A percentile compares a stretch with the other conserved stretches of the same genome.
These are phyloP conservation scores for Luscinia megarhynchos DNA, from an alignment of 2,797 vertebrate species.

Conservation along the genomic window DNA sequence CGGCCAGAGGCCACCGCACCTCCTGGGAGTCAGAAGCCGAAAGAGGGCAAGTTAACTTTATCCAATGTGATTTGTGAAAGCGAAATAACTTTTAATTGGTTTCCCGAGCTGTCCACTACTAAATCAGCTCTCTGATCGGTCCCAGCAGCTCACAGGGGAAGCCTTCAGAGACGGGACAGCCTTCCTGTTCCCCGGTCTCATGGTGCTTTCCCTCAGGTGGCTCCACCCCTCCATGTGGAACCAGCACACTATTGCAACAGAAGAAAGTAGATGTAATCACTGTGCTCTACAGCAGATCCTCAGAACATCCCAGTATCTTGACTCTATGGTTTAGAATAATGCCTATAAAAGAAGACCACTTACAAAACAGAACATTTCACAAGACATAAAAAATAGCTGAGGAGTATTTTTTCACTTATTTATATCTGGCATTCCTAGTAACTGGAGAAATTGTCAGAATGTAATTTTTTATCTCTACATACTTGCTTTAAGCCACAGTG, in stretches of 20 bases:
- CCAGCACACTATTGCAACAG: not conserved
- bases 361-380: slow-evolving; percentile 16
- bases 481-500: not conserved
- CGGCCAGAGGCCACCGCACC: no score
- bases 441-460: not conserved
- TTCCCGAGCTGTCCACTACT: no score
- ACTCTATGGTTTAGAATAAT: slow-evolving; percentile 7
- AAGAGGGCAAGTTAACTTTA: no score
- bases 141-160: no score
- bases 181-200: no score
- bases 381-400: slow-evolving; percentile 1
- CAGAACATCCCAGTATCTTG: not conserved
- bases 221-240: no score
- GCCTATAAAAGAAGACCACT: not conserved
- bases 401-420: slow-evolving; percentile 9
- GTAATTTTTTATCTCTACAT: not conserved
- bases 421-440: not conserved
- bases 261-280: not conserved
- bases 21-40: no score
- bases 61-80: no score
- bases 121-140: no score
- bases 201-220: no score
- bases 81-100: no score
- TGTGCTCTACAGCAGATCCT: not conserved
- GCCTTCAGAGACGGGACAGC: no score